Percentiles rank a stretch among this genome's conserved stretches.
Evolutionary conservation across 1,140 invertebrate species (phyloP).

Genomic region (Oryzaephilus surinamensis): DNA sequence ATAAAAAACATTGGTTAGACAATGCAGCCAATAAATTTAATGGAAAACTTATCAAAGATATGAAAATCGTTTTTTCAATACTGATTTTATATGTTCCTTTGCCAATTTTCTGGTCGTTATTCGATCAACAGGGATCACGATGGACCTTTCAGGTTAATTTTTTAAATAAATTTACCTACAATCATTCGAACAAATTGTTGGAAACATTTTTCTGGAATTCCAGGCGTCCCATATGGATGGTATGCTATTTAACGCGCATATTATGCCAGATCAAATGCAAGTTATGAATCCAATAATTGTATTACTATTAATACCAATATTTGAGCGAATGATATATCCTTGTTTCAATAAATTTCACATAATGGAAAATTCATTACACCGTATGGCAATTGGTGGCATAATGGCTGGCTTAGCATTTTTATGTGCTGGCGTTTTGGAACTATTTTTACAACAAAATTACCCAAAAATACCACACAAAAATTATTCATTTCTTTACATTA

Average conservation of each 20-base stretch:
- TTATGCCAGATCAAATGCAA: slow-evolving; percentile 60
- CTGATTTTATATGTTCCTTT: slow-evolving; percentile 53
- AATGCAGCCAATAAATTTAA: slow-evolving; percentile 52
- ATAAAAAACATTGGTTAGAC: slow-evolving; percentile 53
- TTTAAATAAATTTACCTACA: neutral
- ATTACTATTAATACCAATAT: slow-evolving; percentile 54
- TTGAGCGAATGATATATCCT: slow-evolving; percentile 47
- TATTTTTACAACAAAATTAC: slow-evolving; percentile 27
- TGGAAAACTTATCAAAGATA: slow-evolving; percentile 45
- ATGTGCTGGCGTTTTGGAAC: slow-evolving; percentile 27
- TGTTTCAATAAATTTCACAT: slow-evolving; percentile 28
- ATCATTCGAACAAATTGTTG: neutral
- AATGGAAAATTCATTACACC: slow-evolving; percentile 46
- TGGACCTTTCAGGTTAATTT: slow-evolving; percentile 56
- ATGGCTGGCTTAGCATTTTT: slow-evolving; percentile 51
- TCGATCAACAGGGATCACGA: slow-evolving; percentile 50
- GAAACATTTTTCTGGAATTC: slow-evolving; percentile 26
- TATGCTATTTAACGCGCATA: slow-evolving; percentile 36
- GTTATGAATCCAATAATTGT: slow-evolving; percentile 56
- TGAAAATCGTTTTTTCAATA: slow-evolving; percentile 35
- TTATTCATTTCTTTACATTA: slow-evolving; percentile 27
- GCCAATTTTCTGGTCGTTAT: slow-evolving; percentile 62
- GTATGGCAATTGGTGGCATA: slow-evolving; percentile 56
- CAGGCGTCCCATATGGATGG: slow-evolving; percentile 59
- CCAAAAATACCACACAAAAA: slow-evolving; percentile 23